Evolutionary conservation across 2,113 vertebrate species (phyloP).

Genomic region (Grantiella picta): DNA sequence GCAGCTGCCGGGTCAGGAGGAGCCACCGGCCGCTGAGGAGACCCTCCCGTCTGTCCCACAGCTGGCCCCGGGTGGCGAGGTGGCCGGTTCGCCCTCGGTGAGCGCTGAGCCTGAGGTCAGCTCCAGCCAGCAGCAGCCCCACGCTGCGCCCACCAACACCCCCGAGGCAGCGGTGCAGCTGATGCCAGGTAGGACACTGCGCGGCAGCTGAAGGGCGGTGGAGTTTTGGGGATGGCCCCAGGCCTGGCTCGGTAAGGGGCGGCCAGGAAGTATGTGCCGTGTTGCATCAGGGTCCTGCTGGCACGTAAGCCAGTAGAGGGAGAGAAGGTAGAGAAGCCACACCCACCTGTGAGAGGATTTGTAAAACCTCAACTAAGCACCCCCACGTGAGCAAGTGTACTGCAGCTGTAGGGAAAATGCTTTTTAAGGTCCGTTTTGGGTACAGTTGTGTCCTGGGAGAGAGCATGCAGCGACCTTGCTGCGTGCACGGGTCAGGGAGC

Average conservation of each 20-base stretch:
- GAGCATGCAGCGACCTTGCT: rapidly evolving
- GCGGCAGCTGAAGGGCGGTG: not conserved
- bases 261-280: rapidly evolving
- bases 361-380: not conserved
- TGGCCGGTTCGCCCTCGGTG: constrained; percentile 65
- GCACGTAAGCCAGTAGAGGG: rapidly evolving
- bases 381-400: rapidly evolving
- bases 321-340: not conserved
- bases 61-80: constrained; percentile 59
- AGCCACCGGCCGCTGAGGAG: constrained; percentile 72
- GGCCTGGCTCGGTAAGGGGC: rapidly evolving
- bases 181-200: constrained; percentile 75
- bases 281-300: rapidly evolving
- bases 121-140: constrained; percentile 78
- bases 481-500: rapidly evolving
- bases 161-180: constrained; percentile 70
- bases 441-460: not conserved
- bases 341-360: not conserved
- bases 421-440: not conserved
- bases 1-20: constrained; percentile 79
- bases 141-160: not conserved
- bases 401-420: rapidly evolving
- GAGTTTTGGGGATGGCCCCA: not conserved
- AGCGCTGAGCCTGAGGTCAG: constrained; percentile 82
- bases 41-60: constrained; percentile 57